A percentile compares a stretch with the other conserved stretches of the same genome.
These are phyloP conservation scores for Coreius guichenoti DNA, from an alignment of 2,797 vertebrate species.

Conservation along the genomic window DNA sequence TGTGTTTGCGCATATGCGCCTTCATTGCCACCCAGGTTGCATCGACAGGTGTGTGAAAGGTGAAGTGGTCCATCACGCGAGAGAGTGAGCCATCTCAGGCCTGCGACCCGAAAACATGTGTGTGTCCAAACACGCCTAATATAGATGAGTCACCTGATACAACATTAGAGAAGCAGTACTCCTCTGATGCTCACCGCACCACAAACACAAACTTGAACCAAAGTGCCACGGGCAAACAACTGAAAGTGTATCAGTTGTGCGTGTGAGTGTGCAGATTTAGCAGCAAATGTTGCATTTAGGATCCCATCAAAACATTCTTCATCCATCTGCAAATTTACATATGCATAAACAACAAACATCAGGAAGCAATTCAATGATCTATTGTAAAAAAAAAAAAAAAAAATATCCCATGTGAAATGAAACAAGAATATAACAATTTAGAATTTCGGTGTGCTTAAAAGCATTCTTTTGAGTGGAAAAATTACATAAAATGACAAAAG, in stretches of 20 bases:
- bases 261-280: neutral
- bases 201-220: slow-evolving; percentile 74
- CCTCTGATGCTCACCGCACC: slow-evolving; percentile 70
- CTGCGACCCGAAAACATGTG: slow-evolving; percentile 38
- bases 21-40: slow-evolving; percentile 81
- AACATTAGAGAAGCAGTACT: slow-evolving; percentile 61
- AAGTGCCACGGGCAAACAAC: slow-evolving; percentile 65
- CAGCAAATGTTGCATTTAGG: neutral
- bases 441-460: slow-evolving; percentile 22
- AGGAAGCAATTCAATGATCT: slow-evolving; percentile 10
- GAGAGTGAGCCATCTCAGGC: slow-evolving; percentile 47
- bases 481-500: slow-evolving; percentile 14
- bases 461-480: slow-evolving; percentile 5
- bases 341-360: slow-evolving; percentile 27
- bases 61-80: slow-evolving; percentile 73
- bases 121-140: slow-evolving; percentile 57
- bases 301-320: slow-evolving; percentile 1
- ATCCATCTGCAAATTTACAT: slow-evolving; percentile 25
- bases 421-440: slow-evolving; percentile 24
- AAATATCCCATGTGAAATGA: neutral
- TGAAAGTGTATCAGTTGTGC: slow-evolving; percentile 39
- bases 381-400: neutral
- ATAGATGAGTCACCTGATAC: slow-evolving; percentile 76
- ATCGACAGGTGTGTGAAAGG: slow-evolving; percentile 73
- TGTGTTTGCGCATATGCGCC: slow-evolving; percentile 66